Evolutionary conservation across 1,140 invertebrate species (phyloP), one percentile per base, ranked within the genome.

Genomic region (Drosophila nigromelanica): DNA sequence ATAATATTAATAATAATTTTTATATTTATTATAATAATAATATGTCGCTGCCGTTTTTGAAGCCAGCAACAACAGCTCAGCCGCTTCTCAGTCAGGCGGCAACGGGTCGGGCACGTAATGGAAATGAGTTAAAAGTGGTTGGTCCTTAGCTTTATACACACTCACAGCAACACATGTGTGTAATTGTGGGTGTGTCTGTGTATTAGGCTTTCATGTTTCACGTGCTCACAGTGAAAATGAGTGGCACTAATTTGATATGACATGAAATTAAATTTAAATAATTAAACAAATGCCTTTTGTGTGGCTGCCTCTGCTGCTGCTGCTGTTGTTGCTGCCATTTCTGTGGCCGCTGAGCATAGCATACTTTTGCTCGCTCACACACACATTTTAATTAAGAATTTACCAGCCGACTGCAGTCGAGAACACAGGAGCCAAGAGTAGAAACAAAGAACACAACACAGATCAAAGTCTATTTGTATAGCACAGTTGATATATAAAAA

Each of bases 251-350:
- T 87, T 89, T 89, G 76, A 89, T 68, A 82, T 73, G 83, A 82
- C 83, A 83, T 67, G 76, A 80, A 87, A 89, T 87, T 87, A 83
- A 87, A 87, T 89, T 89, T 87, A 80, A 87, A 87, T 87, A 89
- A 87, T 89, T 87, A 87, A 85, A 87, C 74, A 58, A 63, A 72
- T 85, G 78, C 70, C 62, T 69, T 78, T 77, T 78, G 74, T 80
- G 61, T 15, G 54, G 54, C 45, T 54, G 27, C 51, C 24, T 42
- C 47, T 8, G 21, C 30, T 35, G 33, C 30, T 35, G 33, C n/a
- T 14, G 18, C 5, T 14, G 7, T 33, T 14, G 6, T 35, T 10
- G 8, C 43, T 40, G 27, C 5, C 27, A 14, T 15, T 27, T 50
- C 10, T 30, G 10, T 47, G 60, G 37, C 24, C 63, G 35, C 43